Evolutionary conservation across 2,888 invertebrate species (phyloP), one percentile per base, ranked within the genome.

Genomic region (Punctoribates punctum): DNA sequence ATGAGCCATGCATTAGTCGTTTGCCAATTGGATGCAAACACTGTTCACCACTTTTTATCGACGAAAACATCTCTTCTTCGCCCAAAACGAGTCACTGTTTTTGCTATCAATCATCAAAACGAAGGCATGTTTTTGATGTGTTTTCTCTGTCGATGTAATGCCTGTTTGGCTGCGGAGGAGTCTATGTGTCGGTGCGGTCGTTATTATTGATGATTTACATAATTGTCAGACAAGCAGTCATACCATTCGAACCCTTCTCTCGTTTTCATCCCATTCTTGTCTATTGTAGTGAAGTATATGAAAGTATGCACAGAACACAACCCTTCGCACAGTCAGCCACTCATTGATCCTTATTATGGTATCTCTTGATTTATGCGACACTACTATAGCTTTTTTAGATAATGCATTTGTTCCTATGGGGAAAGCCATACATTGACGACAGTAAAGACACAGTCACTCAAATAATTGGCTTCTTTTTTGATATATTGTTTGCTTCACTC

Each of bases 401-500:
- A 70, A 70, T 70, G 70, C 70, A 70, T 42, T 42, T 15, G 38
- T 42, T 70, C 70, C 70, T 70, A 70, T 70, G 70, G 70, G 34
- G 70, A 46, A n/a, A 42, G 15, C 17, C 57, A 57, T 57, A 29
- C 4, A 62, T 17, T 29, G 34, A 15, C 29, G 54, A 54, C 25
- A 62, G 29, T 25, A 8, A 29, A 25, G 62, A 42, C n/a, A 67
- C 20, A 42, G 23, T 27, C 6, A 70, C 42, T 38, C 42, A 70
- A 38, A 70, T 70, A 70, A 70, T 70, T 70, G 70, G 70, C 70
- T 70, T 65, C 27, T 70, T 27, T 65, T 65, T 65, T 65, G 34
- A 65, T 65, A 65, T 65, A 65, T 65, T 65, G 23, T 65, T 65
- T 65, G 65, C 65, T 65, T 34, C 25, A 8, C 25, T 15, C 27